Evolutionary conservation across 1,140 invertebrate genomes (phyloP), one percentile per base, ranked within the genome.

Genomic region (Atta colombica): DNA sequence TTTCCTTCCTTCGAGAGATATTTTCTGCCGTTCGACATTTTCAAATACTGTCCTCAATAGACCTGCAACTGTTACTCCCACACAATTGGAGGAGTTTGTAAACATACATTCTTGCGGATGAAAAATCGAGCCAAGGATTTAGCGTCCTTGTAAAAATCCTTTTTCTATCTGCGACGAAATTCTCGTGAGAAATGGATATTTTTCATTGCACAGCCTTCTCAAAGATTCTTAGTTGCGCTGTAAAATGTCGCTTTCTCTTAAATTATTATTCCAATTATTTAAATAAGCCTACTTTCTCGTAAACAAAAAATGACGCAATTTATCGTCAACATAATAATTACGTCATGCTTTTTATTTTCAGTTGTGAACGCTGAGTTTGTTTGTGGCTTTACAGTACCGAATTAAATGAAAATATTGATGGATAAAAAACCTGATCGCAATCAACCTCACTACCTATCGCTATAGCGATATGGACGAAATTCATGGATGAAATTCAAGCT

Each of bases 61-160:
- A 49, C 28, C 39, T 21, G 68, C 35, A 58, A 82, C 35, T 74
- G 68, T 74, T 72, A 74, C 53, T 58, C 66, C 55, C 68, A 28
- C 39, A 74, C 66, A 60, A 71, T 71, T 53, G 78, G 14, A 39
- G 39, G 18, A 49, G 39, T 82, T 82, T 49, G 69, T 82, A 82
- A 74, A 61, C 80, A 60, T 82, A 72, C 68, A 60, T 82, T 82
- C 55, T 61, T 39, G 55, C 80, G 68, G 55, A 51, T 61, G 69
- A 82, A 82, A 82, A 82, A 74, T 61, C 53, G 80, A 60, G 35
- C n/a, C 31, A 18, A 25, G 45, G 55, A 82, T 81, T 69, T 58
- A 58, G 51, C 45, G 45, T 68, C 45, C 45, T 49, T 25, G 18
- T 74, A 35, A 82, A 72, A 25, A 74, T 74, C 25, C 53, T n/a